Base-by-base conservation (phyloP, 2,113 vertebrate genomes). In the Oxyura jamaicensis region DNA sequence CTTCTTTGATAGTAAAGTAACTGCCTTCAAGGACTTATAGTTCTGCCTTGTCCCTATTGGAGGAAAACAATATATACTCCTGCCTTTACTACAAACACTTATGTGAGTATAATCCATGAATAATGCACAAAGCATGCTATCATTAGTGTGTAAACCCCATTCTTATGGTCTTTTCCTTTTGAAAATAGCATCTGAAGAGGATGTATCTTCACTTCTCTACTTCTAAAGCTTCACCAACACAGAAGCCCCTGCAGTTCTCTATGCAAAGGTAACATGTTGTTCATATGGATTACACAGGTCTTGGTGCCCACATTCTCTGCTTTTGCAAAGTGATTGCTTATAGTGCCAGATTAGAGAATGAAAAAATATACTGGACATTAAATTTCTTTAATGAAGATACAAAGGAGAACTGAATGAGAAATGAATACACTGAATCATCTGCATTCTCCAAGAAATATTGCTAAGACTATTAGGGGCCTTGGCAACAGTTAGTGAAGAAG, bases 221-320 rank as follows among this genome's bases (percentile, higher is more conserved):
- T 79, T 60, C 18, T 36, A 68, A 68, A 65, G 3, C 28, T 84
- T 48, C 62, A 44, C 15, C 26, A 87, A 84, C 22, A 11, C 29
- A 50, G 41, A 0, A 82, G 23, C 6, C 22, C 39, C 59, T 76
- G 52, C 16, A 78, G 19, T 0, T 10, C 7, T 14, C 13, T 21
- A 5, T 2, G 18, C 72, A 60, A 72, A 74, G 28, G 1, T 31
- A 1, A 76, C 63, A 52, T 4, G 11, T 41, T 12, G 5, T 62
- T 86, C 41, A 50, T 11, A 16, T 48, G 67, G 39, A 6, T 60
- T 46, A 63, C 12, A 11, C 3, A 55, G 28, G 6, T 2, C 3
- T 19, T 7, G 31, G 21, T 39, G 59, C 11, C 22, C 33, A 46
- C 10, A 20, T 36, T 35, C 11, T 5, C 21, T 82, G 11, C 6